Evolutionary conservation across 35 echinoderm and acorn worm genomes (phyloP), one percentile per base, ranked within the genome.

Genomic region (Holothuria glaberrima): DNA sequence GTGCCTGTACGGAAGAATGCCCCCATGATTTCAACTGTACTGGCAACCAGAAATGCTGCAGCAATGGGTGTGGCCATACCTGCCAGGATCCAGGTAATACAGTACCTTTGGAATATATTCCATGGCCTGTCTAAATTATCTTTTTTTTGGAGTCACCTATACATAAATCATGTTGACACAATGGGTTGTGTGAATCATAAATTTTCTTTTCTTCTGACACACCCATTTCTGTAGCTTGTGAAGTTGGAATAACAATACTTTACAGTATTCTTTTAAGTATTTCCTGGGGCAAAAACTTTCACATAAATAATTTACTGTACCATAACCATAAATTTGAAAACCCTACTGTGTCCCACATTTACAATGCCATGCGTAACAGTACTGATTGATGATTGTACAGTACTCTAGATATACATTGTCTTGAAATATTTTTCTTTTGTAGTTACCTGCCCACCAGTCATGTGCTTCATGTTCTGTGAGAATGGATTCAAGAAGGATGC

Each of bases 11-110:
- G 3, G 71, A 90, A 17, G 80, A 89, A 35, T 96, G 94, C 81
- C 20, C 60, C 19, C 16, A 93, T 58, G 94, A 96, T 71, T 34
- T 21, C 12, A 87, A 88, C 67, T 96, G 94, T 57, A 58, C 79
- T 5, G 80, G 58, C 26, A 44, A 41, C 18, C 30, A 58, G 70
- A 96, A 92, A 68, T 96, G 94, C 77, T 96, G 94, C 72, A 75
- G 62, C 24, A 92, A 90, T 36, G 91, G 94, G 16, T 96, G 94
- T 58, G 94, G 94, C 21, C 86, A 90, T 86, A 50, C 59, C 19
- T 96, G 94, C 59, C 27, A 10, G 2, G 21, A 88, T n/a, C 87
- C 94, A n/a, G 44, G 30, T 31, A 44, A 75, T 24, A 75, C 36
- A 41, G 36, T 41, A 41, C 36, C 7, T 7, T 41, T 4, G 36